These are phyloP conservation scores for Sesamia inferens DNA, from an alignment of 2,888 invertebrate genomes.

Conservation along the genomic window DNA sequence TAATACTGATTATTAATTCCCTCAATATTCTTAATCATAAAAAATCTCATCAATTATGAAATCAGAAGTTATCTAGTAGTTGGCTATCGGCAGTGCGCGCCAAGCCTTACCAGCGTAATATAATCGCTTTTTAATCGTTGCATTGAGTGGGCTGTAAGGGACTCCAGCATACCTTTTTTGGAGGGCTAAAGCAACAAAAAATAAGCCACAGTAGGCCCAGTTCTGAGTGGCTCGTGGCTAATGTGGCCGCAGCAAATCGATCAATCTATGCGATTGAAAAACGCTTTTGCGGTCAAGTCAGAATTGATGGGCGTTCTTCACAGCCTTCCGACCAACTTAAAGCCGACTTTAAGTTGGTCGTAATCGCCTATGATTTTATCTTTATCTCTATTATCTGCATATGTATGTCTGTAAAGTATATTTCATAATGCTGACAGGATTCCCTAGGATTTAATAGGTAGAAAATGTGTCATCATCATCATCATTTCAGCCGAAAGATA, in stretches of 20 bases:
- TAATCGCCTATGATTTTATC: background rate
- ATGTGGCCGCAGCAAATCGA: slow-evolving; percentile 28
- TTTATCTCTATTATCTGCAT: background rate
- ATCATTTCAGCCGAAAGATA: too few species aligned
- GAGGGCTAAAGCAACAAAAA: slow-evolving; percentile 20
- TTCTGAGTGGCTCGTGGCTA: slow-evolving; percentile 26
- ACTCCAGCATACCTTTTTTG: slow-evolving; percentile 53
- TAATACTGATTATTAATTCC: slow-evolving; percentile 46
- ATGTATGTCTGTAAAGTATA: background rate
- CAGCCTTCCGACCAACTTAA: background rate
- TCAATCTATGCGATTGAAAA: slow-evolving; percentile 45
- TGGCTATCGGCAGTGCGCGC: slow-evolving; percentile 28
- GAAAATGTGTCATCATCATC: background rate
- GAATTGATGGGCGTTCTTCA: slow-evolving; percentile 14
- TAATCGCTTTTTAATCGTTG: slow-evolving; percentile 63
- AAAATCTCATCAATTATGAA: slow-evolving; percentile 55
- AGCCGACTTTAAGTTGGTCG: background rate
- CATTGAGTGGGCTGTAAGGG: slow-evolving; percentile 43
- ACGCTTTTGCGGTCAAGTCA: slow-evolving; percentile 3
- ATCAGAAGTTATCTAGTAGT: slow-evolving; percentile 51
- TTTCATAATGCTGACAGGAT: background rate
- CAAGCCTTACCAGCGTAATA: slow-evolving; percentile 52
- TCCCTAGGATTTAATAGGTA: background rate
- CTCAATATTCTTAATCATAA: slow-evolving; percentile 27
- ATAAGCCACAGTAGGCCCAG: slow-evolving; percentile 21